These are phyloP conservation scores for Salmo trutta DNA, from an alignment of 2,797 vertebrate species.

Conservation along the genomic window DNA sequence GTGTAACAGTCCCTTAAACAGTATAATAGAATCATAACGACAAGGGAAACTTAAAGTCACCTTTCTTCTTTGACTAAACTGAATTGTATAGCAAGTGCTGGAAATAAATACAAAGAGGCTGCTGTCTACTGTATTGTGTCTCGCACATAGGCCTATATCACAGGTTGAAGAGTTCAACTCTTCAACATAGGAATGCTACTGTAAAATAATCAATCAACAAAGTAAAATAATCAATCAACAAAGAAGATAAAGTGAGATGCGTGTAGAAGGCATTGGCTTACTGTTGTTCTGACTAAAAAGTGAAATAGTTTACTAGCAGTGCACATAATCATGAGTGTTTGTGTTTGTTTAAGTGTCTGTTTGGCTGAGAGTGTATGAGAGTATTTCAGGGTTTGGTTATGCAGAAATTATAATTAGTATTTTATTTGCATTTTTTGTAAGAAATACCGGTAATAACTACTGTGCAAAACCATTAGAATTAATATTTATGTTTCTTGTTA, in stretches of 20 bases:
- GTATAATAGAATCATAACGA: constrained; percentile 55
- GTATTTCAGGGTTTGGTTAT: constrained; percentile 78
- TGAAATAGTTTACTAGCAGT: constrained; percentile 24
- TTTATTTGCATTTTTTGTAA: constrained; percentile 87
- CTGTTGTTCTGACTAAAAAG: constrained; percentile 7
- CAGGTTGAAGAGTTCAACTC: constrained; percentile 25
- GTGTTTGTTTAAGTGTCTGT: constrained; percentile 13
- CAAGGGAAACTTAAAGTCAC: constrained; percentile 13
- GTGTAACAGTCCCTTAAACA: constrained; percentile 71
- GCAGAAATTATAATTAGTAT: constrained; percentile 97
- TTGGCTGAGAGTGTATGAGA: constrained; percentile 45
- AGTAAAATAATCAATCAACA: constrained; percentile 25
- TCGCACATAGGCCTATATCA: background rate
- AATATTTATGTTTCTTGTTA: constrained; percentile 96
- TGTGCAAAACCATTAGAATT: constrained; percentile 98
- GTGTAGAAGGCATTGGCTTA: background rate
- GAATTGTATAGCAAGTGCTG: too few species aligned
- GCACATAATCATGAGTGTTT: constrained; percentile 29
- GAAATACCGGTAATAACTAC: constrained; percentile 94
- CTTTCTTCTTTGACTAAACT: constrained; percentile 59
- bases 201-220: constrained; percentile 24
- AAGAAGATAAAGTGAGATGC: background rate
- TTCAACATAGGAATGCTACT: constrained; percentile 16
- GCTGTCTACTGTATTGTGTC: background rate
- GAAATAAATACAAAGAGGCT: background rate